Conservation (phyloP, 2,888 invertebrate genomes). For the Andrena flavipes region DNA sequence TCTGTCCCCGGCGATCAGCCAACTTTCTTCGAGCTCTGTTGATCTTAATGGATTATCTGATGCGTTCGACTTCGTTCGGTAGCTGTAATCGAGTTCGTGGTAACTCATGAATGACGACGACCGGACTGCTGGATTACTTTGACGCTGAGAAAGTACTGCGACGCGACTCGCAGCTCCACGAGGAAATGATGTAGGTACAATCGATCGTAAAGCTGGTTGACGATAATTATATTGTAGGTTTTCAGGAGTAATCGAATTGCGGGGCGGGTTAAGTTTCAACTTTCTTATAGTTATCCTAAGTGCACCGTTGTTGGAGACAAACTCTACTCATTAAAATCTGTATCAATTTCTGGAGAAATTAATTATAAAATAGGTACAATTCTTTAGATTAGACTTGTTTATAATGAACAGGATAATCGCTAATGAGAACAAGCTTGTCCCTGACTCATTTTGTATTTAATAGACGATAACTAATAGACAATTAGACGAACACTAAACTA, state of each 20-base stretch:
- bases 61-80: slow-evolving; percentile 51
- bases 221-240: slow-evolving; percentile 12
- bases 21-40: slow-evolving; percentile 26
- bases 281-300: no score
- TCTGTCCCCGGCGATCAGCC: slow-evolving; percentile 58
- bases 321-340: no score
- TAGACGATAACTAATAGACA: no score
- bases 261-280: no score
- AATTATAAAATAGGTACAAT: no score
- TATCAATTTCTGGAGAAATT: no score
- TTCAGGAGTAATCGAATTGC: neutral
- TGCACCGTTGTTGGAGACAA: no score
- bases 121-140: slow-evolving; percentile 11
- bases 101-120: slow-evolving; percentile 57
- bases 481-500: no score
- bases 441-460: no score
- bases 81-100: slow-evolving; percentile 53
- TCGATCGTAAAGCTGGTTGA: slow-evolving; percentile 14
- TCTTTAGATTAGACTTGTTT: no score
- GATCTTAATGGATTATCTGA: slow-evolving; percentile 68
- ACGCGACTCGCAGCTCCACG: neutral
- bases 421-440: no score
- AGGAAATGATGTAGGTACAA: slow-evolving; percentile 4
- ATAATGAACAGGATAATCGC: no score
- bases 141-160: neutral